These are phyloP conservation scores for Lamellibrachia columna DNA, from an alignment of 2,888 invertebrate genomes.

Conservation along the genomic window DNA sequence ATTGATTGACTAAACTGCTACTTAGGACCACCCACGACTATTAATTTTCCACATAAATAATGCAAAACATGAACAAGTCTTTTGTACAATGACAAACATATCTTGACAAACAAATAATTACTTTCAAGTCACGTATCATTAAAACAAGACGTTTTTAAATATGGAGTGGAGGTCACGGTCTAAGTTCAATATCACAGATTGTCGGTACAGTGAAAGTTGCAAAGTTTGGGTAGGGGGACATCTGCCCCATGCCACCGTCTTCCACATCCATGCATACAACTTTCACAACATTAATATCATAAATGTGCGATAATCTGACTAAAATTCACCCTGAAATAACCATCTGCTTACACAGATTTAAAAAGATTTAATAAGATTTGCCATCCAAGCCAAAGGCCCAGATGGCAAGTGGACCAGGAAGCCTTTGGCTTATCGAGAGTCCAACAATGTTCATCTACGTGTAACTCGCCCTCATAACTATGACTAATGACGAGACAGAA, in stretches of 20 bases:
- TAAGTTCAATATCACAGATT: slow-evolving; percentile 6
- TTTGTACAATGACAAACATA: slow-evolving; percentile 2
- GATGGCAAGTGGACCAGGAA: too few species aligned
- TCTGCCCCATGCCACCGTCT: not conserved
- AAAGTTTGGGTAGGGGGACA: too few species aligned
- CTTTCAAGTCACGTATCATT: not conserved
- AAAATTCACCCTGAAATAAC: not conserved
- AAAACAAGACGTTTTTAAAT: not conserved
- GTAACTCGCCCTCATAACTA: not conserved
- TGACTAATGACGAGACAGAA: not conserved
- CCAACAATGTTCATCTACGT: too few species aligned
- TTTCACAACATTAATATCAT: not conserved
- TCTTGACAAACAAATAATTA: not conserved
- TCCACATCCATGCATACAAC: not conserved
- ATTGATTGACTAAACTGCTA: not conserved
- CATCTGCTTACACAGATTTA: not conserved
- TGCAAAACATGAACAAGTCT: not conserved
- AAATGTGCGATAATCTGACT: not conserved
- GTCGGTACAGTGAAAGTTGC: not conserved
- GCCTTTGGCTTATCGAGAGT: too few species aligned
- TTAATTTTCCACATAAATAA: not conserved
- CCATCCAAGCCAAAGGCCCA: too few species aligned
- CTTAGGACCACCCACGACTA: not conserved
- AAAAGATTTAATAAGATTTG: too few species aligned
- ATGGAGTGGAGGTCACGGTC: not conserved